Base-by-base conservation (phyloP, 1,140 invertebrate species). In the Himalopsyche phryganea region DNA sequence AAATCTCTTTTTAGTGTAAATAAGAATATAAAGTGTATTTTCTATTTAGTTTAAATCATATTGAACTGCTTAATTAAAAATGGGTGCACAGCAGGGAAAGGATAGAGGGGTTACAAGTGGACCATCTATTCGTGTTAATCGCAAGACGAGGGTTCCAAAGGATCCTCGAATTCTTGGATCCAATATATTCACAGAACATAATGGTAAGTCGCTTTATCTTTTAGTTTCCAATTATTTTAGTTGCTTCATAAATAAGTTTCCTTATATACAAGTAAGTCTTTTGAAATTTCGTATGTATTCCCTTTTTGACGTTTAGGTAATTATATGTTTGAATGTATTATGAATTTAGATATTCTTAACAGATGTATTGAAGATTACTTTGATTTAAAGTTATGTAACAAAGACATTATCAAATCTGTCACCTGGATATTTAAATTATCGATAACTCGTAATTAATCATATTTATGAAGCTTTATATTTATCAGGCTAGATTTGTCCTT, bases 181-280 rank as follows among this genome's bases (percentile, higher is more conserved):
- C 35, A 89, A 89, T 75, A 86, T 89, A 66, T 89, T 88, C 71
- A 85, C 86, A 9, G 87, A 88, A 72, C 86, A 89, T 69, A 87
- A 82, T 70, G 87, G 87, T 88, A 77, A 78, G 78, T 75, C 49
- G 11, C 38, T 11, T 40, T 5, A 13, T 40, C 15, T 40, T 40
- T 40, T 9, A 28, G 3, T 5, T 28, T 9, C 23, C 4, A 40
- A n/a, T 6, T 40, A 11, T 40, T 5, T 40, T 40, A 13, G n/a
- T 40, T 3, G 4, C 23, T 40, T 40, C 11, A 40, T 40, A 5
- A 40, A 13, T 40, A 40, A n/a, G 38, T 13, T 40, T 40, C 11
- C n/a, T 40, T 11, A 13, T n/a, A 5, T 40, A 11, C 38, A n/a
- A n/a, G 11, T 11, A 35, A 35, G 15, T 4, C 38, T 40, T 40